phyloP scores from a whole-genome alignment of 2,888 invertebrate genomes.

The Eurytoma californica region DNA sequence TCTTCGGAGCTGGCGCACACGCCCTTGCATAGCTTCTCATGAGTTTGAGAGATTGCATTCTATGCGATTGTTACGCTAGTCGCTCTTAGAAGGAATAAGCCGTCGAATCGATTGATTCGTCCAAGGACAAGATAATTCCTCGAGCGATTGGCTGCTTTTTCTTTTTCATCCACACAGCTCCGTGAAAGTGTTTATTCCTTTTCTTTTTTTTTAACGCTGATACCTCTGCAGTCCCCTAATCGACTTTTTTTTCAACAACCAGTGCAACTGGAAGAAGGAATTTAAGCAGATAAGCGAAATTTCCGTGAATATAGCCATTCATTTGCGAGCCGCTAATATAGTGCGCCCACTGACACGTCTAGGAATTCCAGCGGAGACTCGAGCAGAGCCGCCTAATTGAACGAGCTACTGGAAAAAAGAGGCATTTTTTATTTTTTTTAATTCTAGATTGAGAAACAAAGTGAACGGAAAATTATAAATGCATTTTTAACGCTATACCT shows the following conservation, averaged over 20 bases:
- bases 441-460: conserved; percentile 56
- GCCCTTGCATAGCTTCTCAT: background rate
- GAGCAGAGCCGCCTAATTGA: no score
- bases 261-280: no score
- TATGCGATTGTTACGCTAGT: background rate
- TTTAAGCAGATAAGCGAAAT: no score
- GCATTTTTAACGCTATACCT: conserved; percentile 41
- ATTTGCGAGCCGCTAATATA: no score
- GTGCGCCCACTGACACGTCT: no score
- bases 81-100: conserved; percentile 38
- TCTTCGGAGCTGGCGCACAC: background rate
- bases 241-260: no score
- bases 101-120: conserved; percentile 54
- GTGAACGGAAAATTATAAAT: conserved; percentile 53
- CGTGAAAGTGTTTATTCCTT: conserved; percentile 15
- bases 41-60: conserved; percentile 28
- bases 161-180: conserved; percentile 26
- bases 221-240: background rate
- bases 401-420: background rate
- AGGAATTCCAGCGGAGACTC: no score
- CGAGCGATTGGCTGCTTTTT: conserved; percentile 46
- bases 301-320: no score
- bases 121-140: conserved; percentile 55
- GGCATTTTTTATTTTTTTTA: conserved; percentile 50
- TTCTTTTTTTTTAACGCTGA: background rate